These are phyloP conservation scores for Epiblema foenella DNA, from an alignment of 2,888 invertebrate species.

Conservation along the genomic window DNA sequence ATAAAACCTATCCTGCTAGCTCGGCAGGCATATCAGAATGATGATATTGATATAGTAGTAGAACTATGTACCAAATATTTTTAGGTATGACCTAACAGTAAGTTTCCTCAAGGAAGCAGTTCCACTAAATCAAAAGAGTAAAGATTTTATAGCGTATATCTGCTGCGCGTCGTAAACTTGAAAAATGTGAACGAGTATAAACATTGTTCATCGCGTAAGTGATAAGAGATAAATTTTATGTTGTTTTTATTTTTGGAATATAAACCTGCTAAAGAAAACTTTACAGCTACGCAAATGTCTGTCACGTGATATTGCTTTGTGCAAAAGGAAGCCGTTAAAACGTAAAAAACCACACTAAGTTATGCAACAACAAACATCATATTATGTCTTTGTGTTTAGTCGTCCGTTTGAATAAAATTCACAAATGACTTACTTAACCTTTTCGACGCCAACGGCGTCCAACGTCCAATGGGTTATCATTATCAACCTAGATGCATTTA, in stretches of 20 bases:
- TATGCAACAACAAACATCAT: too few relatives aligned
- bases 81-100: background rate
- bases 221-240: constrained; percentile 23
- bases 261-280: background rate
- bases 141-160: constrained; percentile 41
- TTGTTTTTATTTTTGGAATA: constrained; percentile 12
- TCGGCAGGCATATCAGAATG: too few relatives aligned
- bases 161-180: constrained; percentile 30
- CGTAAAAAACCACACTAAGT: too few relatives aligned
- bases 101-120: constrained; percentile 10
- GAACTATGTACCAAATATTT: background rate
- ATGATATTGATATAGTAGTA: background rate
- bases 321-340: too few relatives aligned
- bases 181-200: constrained; percentile 42
- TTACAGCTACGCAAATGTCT: background rate
- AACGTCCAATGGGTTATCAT: too few relatives aligned
- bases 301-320: background rate
- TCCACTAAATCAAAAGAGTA: constrained; percentile 37
- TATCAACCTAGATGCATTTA: too few relatives aligned
- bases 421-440: too few relatives aligned
- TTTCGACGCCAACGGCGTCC: too few relatives aligned
- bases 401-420: too few relatives aligned
- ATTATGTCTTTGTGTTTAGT: too few relatives aligned
- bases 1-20: too few relatives aligned
- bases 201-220: constrained; percentile 26